Base-by-base conservation (phyloP, 2,113 vertebrate species). In the Cettia cetti region DNA sequence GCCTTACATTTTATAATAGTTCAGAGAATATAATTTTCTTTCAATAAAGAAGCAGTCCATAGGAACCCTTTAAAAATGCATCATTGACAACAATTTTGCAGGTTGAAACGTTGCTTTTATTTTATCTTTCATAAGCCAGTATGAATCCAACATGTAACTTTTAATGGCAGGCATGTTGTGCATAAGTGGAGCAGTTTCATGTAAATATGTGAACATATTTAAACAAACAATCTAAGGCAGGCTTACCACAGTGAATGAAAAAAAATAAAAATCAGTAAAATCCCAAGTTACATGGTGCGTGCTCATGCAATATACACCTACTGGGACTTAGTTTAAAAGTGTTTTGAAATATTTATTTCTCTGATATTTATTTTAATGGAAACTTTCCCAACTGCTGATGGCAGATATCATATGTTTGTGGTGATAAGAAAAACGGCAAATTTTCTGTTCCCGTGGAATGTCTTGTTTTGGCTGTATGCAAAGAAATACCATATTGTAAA, bases 341-440 rank as follows among this genome's bases (percentile, higher is more conserved):
- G 19, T 54, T 94, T 77, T 50, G 44, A 89, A 94, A 63, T 82
- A 90, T 47, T 87, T 94, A 13, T 77, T 89, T 95, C 70, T 75
- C 30, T 81, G 54, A n/a, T 81, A 92, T 91, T 90, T 86, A 94
- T 91, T 95, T 86, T 70, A 92, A 89, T 66, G 52, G 60, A 94
- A 94, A 70, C 39, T 65, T 89, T 94, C 69, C 72, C 80, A 94
- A 1, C 20, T 89, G 27, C 57, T 82, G 65, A 92, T 79, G 91
- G 89, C 63, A 94, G 69, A 35, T 84, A 84, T 37, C 47, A 63
- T 27, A 57, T 69, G 28, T 28, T 69, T 72, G 49, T 68, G 56
- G 26, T 45, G 81, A 75, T 85, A 89, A 82, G 56, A 86, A 91
- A 92, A 94, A 40, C 0, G 9, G n/a, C 35, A 87, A 79, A 27